These are phyloP conservation scores for Drosophila obscura DNA, from an alignment of 1,140 invertebrate genomes.

Conservation along the genomic window DNA sequence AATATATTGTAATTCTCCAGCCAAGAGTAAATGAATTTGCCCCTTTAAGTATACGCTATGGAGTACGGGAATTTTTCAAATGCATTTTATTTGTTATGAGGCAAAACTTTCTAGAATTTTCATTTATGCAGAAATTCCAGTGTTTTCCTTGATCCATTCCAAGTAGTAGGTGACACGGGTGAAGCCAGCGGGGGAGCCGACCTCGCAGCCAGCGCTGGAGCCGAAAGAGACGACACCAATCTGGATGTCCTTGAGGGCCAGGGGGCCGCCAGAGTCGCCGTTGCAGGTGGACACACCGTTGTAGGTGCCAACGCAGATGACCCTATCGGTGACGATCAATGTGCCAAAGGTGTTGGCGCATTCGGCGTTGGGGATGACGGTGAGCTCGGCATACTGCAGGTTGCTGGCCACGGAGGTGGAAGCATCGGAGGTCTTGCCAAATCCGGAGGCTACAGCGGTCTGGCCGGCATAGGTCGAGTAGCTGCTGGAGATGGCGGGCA, in stretches of 20 bases:
- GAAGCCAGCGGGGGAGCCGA: constrained; percentile 85
- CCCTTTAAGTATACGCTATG: no score
- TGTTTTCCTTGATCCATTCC: constrained; percentile 85
- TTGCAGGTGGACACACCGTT: constrained; percentile 48
- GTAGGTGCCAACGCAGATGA: constrained; percentile 34
- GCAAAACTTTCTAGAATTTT: no score
- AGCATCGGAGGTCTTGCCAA: constrained; percentile 49
- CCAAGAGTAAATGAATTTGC: no score
- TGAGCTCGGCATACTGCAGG: constrained; percentile 36
- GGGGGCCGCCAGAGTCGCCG: constrained; percentile 56
- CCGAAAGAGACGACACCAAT: constrained; percentile 85
- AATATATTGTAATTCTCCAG: no score
- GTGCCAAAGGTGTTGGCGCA: constrained; percentile 37
- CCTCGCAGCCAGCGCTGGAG: constrained; percentile 84
- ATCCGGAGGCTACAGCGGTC: constrained; percentile 53
- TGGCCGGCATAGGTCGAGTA: constrained; percentile 46
- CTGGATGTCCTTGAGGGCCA: constrained; percentile 38
- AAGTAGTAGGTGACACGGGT: constrained; percentile 84
- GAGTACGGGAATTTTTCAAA: not conserved
- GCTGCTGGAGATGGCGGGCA: constrained; percentile 32
- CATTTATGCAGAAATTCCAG: constrained; percentile 78
- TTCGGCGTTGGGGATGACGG: constrained; percentile 16
- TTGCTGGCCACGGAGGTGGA: constrained; percentile 23
- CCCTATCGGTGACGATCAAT: constrained; percentile 6
- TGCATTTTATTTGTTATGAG: not conserved